Evolutionary conservation across 2,888 invertebrate species (phyloP).

Genomic region (Muschampia plurimacula): DNA sequence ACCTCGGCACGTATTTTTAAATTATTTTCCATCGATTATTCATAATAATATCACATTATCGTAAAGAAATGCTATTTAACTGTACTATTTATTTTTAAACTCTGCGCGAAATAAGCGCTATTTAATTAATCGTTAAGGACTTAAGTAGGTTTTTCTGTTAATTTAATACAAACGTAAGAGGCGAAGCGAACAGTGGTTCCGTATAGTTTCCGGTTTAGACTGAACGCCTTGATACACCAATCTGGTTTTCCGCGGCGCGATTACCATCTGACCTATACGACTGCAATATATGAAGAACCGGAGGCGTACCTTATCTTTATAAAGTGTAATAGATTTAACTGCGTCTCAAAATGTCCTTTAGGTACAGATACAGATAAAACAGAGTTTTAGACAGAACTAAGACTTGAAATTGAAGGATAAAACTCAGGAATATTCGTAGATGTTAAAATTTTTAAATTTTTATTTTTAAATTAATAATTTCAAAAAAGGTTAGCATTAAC

Average conservation of each 20-base stretch:
- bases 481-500: too few species aligned
- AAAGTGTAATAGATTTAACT: constrained; percentile 22
- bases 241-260: constrained; percentile 32
- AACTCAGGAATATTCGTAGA: not conserved
- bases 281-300: constrained; percentile 13
- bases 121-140: constrained; percentile 35
- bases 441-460: too few species aligned
- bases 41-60: not conserved
- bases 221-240: constrained; percentile 22
- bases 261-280: constrained; percentile 25
- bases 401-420: not conserved
- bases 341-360: not conserved
- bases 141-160: constrained; percentile 15
- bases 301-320: constrained; percentile 29
- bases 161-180: constrained; percentile 28
- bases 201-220: constrained; percentile 23
- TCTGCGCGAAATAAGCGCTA: constrained; percentile 12
- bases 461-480: too few species aligned
- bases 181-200: constrained; percentile 19
- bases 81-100: not conserved
- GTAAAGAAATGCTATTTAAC: not conserved
- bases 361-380: too few species aligned
- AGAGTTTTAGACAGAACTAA: not conserved
- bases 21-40: not conserved
- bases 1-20: constrained; percentile 3